Evolutionary conservation across 2,888 invertebrate genomes (phyloP).

Genomic region (Phortica magna): DNA sequence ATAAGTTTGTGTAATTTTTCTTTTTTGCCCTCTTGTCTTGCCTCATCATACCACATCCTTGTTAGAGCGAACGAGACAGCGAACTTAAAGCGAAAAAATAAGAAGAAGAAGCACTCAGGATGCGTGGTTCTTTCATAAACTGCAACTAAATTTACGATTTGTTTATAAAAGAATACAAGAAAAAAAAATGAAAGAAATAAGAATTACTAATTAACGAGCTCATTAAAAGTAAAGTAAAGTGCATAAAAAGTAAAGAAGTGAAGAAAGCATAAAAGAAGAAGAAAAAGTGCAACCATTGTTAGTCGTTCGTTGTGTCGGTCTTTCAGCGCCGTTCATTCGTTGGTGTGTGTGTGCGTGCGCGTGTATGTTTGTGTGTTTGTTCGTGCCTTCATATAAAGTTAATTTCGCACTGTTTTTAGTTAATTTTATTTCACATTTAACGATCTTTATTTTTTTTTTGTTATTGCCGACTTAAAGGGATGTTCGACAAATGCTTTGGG

Average conservation of each 20-base stretch:
- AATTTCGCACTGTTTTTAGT: constrained; percentile 7
- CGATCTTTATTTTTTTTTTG: neutral
- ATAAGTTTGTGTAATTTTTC: neutral
- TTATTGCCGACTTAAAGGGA: constrained; percentile 1
- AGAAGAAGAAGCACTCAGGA: constrained; percentile 8
- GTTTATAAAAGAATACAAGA: neutral
- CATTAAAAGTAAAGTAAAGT: constrained; percentile 15
- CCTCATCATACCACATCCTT: neutral
- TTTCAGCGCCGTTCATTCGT: neutral
- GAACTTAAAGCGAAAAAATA: neutral
- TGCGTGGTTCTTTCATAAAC: neutral
- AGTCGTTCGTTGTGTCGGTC: neutral
- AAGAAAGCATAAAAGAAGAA: neutral
- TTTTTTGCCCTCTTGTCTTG: neutral
- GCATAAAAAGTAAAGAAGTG: constrained; percentile 17
- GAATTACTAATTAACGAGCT: neutral
- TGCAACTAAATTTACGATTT: constrained; percentile 14
- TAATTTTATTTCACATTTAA: neutral
- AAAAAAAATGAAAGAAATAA: neutral
- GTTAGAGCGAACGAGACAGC: constrained; percentile 6
- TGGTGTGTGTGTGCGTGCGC: constrained; percentile 5
- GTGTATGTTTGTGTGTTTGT: neutral
- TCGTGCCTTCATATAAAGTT: neutral
- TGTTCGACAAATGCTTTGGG: neutral
- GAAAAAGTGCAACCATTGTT: constrained; percentile 12